Evolutionary conservation across 2,113 vertebrate species (phyloP).

Genomic region (Cinclus mexicanus): DNA sequence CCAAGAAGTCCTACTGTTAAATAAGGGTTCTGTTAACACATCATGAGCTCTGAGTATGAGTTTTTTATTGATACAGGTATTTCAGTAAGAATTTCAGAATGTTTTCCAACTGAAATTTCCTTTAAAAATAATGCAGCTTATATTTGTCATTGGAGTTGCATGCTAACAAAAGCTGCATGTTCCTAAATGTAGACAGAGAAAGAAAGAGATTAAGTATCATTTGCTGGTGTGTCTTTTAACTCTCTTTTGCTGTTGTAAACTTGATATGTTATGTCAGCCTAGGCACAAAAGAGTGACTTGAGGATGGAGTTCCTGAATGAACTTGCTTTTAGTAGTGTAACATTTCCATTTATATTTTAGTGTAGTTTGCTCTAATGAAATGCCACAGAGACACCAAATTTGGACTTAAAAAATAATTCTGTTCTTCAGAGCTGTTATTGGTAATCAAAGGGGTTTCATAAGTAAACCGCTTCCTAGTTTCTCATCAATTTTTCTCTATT

Average conservation of each 20-base stretch:
- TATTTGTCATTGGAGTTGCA: background rate
- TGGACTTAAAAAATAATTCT: background rate
- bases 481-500: background rate
- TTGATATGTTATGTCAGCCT: conserved; percentile 33
- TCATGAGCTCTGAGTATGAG: background rate
- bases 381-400: background rate
- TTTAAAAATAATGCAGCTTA: background rate
- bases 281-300: conserved; percentile 2
- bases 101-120: background rate
- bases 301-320: background rate
- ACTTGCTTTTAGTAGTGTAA: background rate
- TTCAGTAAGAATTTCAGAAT: background rate
- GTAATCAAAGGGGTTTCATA: background rate
- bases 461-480: background rate
- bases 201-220: background rate
- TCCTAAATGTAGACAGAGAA: background rate
- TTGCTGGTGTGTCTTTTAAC: background rate
- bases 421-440: background rate
- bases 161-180: background rate
- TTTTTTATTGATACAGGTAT: background rate
- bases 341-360: conserved; percentile 46
- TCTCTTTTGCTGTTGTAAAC: conserved; percentile 31
- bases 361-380: background rate
- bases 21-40: background rate
- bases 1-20: background rate